phyloP scores from a whole-genome alignment of 2,113 vertebrate species.

The Eretmochelys imbricata region DNA sequence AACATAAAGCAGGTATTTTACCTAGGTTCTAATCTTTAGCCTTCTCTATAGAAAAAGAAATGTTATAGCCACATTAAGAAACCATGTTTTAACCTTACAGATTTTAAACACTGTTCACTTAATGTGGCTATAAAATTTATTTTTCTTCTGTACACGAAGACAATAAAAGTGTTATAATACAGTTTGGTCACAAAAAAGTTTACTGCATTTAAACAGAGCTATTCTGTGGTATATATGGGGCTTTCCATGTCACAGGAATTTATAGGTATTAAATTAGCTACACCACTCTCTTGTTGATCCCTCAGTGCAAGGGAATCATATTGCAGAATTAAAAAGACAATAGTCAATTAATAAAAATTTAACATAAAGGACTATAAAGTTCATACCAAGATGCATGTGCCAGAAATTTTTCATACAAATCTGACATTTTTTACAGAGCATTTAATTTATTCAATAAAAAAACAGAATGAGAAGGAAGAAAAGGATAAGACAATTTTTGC shows the following conservation, averaged over 20 bases:
- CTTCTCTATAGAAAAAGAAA: neutral
- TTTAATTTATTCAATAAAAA: neutral
- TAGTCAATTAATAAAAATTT: neutral
- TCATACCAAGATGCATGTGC: neutral
- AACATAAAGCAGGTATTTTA: neutral
- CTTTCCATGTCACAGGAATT: neutral
- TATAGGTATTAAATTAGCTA: neutral
- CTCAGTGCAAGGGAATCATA: neutral
- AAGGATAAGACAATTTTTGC: neutral
- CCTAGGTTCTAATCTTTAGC: rapidly evolving
- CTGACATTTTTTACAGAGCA: neutral
- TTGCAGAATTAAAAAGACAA: neutral
- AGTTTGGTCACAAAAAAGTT: neutral
- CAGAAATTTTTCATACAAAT: neutral
- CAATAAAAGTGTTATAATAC: neutral
- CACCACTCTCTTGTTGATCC: neutral
- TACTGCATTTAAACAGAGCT: neutral
- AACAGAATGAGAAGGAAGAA: neutral
- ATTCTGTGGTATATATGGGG: neutral
- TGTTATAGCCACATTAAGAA: neutral
- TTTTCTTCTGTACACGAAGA: neutral
- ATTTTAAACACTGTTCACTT: neutral
- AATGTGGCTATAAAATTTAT: neutral
- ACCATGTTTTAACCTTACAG: neutral
- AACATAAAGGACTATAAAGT: neutral